phyloP scores from a whole-genome alignment of 1,140 invertebrate genomes.

The Neomicropteryx cornuta region DNA sequence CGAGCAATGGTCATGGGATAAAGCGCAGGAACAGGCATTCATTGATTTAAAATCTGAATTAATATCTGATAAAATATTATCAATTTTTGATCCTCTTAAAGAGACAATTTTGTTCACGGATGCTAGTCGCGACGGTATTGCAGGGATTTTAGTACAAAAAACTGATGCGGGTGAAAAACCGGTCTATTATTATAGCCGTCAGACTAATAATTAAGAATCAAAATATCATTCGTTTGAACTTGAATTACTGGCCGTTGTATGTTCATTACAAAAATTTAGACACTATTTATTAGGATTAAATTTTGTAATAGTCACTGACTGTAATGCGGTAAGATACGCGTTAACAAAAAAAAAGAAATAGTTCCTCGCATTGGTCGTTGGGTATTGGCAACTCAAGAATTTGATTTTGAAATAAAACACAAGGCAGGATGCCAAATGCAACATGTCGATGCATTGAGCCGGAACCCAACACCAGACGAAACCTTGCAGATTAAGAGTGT shows the following conservation, averaged over 20 bases:
- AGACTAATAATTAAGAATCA: slow-evolving; percentile 7
- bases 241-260: slow-evolving; percentile 19
- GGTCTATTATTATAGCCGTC: slow-evolving; percentile 13
- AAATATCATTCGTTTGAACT: slow-evolving; percentile 15
- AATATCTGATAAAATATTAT: slow-evolving; percentile 6
- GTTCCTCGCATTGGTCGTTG: slow-evolving; percentile 16
- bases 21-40: slow-evolving; percentile 3
- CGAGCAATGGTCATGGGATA: slow-evolving; percentile 14
- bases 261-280: slow-evolving; percentile 16
- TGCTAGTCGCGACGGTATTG: slow-evolving; percentile 11
- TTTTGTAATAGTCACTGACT: slow-evolving; percentile 17
- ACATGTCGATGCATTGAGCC: slow-evolving; percentile 26
- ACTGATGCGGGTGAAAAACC: slow-evolving; percentile 8
- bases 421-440: slow-evolving; percentile 17
- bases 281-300: slow-evolving; percentile 13
- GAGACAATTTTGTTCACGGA: slow-evolving; percentile 9
- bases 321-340: slow-evolving; percentile 15
- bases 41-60: slow-evolving; percentile 2
- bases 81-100: slow-evolving; percentile 11
- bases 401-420: slow-evolving; percentile 16
- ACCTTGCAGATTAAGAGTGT: too few relatives aligned
- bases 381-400: slow-evolving; percentile 17
- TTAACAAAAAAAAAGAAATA: slow-evolving; percentile 16
- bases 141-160: slow-evolving; percentile 8
- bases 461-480: slow-evolving; percentile 15